Evolutionary conservation across 1,140 invertebrate genomes (phyloP).

Genomic region (Cydia strobilella): DNA sequence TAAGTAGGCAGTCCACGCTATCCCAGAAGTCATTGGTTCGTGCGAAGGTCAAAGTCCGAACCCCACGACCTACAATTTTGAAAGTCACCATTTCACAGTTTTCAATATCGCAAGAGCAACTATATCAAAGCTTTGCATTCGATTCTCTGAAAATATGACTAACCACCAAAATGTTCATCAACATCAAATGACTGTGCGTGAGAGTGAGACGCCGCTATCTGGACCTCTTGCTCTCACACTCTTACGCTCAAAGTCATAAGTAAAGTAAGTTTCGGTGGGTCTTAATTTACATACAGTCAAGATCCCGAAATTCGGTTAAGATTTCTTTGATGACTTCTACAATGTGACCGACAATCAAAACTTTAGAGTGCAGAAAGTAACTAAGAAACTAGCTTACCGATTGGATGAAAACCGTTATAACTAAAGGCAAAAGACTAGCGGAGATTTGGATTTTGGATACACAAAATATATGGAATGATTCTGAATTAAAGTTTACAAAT

Average conservation of each 20-base stretch:
- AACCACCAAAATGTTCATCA: too few relatives aligned
- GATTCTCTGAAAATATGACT: too few relatives aligned
- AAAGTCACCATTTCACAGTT: too few relatives aligned
- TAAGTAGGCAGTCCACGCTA: too few relatives aligned
- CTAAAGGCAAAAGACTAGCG: background rate
- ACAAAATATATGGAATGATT: too few relatives aligned
- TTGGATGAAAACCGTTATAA: background rate
- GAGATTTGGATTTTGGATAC: background rate
- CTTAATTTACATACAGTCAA: background rate
- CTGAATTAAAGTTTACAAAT: too few relatives aligned
- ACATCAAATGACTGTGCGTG: too few relatives aligned
- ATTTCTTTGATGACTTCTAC: background rate
- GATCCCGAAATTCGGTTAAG: background rate
- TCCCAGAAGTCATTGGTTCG: too few relatives aligned
- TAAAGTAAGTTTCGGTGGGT: background rate
- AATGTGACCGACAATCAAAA: background rate
- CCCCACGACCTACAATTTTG: too few relatives aligned
- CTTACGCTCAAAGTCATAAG: background rate
- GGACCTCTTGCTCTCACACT: background rate
- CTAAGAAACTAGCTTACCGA: background rate
- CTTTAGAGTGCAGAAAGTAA: conserved; percentile 9
- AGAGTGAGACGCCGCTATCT: background rate
- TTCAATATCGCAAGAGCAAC: too few relatives aligned
- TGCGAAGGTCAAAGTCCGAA: too few relatives aligned
- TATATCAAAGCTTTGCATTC: too few relatives aligned